These are phyloP conservation scores for Piscicola geometra DNA, from an alignment of 2,888 invertebrate genomes.

Conservation along the genomic window DNA sequence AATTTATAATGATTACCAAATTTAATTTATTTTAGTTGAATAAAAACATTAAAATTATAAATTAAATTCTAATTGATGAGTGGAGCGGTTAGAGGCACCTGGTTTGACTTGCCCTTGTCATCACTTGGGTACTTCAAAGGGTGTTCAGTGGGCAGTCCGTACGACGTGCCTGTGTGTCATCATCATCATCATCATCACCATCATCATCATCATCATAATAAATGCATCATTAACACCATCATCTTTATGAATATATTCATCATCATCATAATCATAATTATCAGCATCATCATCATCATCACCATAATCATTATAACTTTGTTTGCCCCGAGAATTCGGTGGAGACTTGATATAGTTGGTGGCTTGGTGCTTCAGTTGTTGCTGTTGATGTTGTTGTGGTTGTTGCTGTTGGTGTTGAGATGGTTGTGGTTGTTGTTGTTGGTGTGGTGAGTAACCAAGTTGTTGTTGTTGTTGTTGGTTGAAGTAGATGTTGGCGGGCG, in stretches of 20 bases:
- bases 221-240: no score
- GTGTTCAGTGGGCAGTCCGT: no score
- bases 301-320: not conserved
- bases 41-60: not conserved
- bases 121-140: not conserved
- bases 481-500: not conserved
- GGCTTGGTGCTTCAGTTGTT: not conserved
- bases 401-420: not conserved
- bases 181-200: no score
- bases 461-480: slow-evolving; percentile 11
- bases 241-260: no score
- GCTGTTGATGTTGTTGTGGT: slow-evolving; percentile 15
- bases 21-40: no score
- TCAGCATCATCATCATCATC: no score
- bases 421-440: slow-evolving; percentile 13
- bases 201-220: no score
- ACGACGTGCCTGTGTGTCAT: no score
- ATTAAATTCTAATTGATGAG: not conserved
- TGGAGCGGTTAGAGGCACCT: not conserved
- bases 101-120: slow-evolving; percentile 4
- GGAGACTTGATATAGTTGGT: slow-evolving; percentile 6
- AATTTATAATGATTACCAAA: no score
- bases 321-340: not conserved
- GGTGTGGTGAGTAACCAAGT: slow-evolving; percentile 19
- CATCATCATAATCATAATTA: no score